Conservation (phyloP, 2,888 invertebrate genomes). For the Lacanobia wlatinum region DNA sequence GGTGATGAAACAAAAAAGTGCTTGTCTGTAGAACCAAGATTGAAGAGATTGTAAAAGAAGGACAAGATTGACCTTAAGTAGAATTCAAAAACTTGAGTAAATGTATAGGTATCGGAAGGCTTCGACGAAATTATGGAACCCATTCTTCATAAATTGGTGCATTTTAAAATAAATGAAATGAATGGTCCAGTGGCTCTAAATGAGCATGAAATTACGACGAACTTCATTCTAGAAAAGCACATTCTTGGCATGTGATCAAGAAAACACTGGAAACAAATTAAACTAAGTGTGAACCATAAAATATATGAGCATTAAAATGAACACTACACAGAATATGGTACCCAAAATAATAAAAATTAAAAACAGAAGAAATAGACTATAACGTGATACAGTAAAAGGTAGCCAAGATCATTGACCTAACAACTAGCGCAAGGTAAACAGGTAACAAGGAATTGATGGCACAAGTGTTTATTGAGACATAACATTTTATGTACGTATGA, state of each 20-base stretch:
- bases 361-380: constrained; percentile 19
- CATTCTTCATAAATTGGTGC: neutral
- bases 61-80: neutral
- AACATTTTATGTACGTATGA: constrained; percentile 36
- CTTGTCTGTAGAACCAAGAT: neutral
- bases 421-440: constrained; percentile 60
- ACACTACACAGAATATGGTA: neutral
- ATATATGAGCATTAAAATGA: constrained; percentile 1
- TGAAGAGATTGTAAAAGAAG: neutral
- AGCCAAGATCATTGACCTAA: constrained; percentile 55
- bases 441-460: constrained; percentile 61
- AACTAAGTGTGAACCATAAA: neutral
- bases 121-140: neutral
- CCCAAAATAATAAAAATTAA: neutral
- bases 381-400: constrained; percentile 31
- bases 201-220: neutral
- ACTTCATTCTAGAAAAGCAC: neutral
- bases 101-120: too few relatives aligned
- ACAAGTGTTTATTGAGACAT: constrained; percentile 51
- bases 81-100: neutral
- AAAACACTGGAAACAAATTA: constrained; percentile 7
- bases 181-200: constrained; percentile 3
- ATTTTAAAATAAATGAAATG: neutral
- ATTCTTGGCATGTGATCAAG: neutral
- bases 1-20: constrained; percentile 10